Percentiles rank a stretch among this genome's conserved stretches.
Evolutionary conservation across 2,888 invertebrate genomes (phyloP).

Genomic region (Archips crataeganus): DNA sequence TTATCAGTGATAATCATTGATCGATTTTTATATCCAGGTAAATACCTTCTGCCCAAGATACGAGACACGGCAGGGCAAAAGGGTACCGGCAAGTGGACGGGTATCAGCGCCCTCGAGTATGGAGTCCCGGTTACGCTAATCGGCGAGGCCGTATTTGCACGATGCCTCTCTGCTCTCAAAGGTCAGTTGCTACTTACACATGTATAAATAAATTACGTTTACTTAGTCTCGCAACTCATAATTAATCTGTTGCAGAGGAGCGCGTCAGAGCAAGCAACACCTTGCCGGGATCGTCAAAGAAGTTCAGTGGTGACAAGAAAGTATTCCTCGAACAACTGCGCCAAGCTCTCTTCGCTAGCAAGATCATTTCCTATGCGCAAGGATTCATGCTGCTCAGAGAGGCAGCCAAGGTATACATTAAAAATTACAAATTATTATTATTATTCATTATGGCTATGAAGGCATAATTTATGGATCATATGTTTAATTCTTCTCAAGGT

Average conservation of each 20-base stretch:
- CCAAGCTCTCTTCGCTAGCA: constrained; percentile 97
- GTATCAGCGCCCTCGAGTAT: constrained; percentile 97
- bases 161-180: constrained; percentile 97
- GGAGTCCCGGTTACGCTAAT: constrained; percentile 99
- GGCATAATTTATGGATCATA: background rate
- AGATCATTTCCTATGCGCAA: constrained; percentile 99
- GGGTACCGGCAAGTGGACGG: constrained; percentile 99
- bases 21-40: constrained; percentile 69
- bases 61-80: constrained; percentile 98
- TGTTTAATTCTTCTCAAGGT: constrained; percentile 53
- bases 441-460: background rate
- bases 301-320: constrained; percentile 90
- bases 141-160: constrained; percentile 98
- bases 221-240: background rate
- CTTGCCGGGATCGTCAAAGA: constrained; percentile 89
- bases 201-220: background rate
- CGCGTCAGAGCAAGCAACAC: constrained; percentile 92
- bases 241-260: constrained; percentile 83
- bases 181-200: constrained; percentile 56
- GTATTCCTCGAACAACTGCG: constrained; percentile 94
- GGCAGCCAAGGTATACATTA: constrained; percentile 90
- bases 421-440: background rate
- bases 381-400: constrained; percentile 98
- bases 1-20: background rate
- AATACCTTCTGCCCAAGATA: constrained; percentile 95